Percentiles rank a stretch among this genome's conserved stretches.
These are phyloP conservation scores for Hypercompe scribonia DNA, from an alignment of 2,888 invertebrate species.

Conservation along the genomic window DNA sequence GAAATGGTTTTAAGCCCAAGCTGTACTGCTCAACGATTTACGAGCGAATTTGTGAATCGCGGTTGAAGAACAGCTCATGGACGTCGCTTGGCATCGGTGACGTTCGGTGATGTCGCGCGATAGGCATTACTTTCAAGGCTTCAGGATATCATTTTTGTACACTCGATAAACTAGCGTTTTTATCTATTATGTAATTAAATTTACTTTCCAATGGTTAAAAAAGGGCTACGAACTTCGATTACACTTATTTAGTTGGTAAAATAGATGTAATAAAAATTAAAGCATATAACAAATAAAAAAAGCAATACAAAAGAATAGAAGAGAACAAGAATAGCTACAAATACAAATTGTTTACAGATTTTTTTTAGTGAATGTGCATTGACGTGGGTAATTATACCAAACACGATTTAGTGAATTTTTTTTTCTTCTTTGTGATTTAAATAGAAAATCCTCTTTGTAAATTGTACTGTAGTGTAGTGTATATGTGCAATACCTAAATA, in stretches of 20 bases:
- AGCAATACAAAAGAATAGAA: too few species aligned
- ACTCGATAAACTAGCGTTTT: not conserved
- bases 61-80: not conserved
- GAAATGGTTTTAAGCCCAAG: not conserved
- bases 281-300: not conserved
- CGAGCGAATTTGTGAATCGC: not conserved
- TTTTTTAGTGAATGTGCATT: too few species aligned
- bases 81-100: not conserved
- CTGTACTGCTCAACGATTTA: not conserved
- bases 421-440: too few species aligned
- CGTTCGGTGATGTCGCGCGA: not conserved
- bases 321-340: slow-evolving; percentile 26
- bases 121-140: not conserved
- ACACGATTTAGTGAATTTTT: not conserved
- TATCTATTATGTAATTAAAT: not conserved
- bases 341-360: slow-evolving; percentile 15
- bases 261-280: too few species aligned
- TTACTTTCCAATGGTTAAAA: not conserved
- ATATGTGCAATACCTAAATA: too few species aligned
- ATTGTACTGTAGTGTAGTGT: too few species aligned
- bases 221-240: not conserved
- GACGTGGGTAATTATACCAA: too few species aligned
- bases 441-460: too few species aligned
- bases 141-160: not conserved
- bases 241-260: not conserved